Conservation (phyloP, 1,140 invertebrate species). For the Odontomachus brunneus region DNA sequence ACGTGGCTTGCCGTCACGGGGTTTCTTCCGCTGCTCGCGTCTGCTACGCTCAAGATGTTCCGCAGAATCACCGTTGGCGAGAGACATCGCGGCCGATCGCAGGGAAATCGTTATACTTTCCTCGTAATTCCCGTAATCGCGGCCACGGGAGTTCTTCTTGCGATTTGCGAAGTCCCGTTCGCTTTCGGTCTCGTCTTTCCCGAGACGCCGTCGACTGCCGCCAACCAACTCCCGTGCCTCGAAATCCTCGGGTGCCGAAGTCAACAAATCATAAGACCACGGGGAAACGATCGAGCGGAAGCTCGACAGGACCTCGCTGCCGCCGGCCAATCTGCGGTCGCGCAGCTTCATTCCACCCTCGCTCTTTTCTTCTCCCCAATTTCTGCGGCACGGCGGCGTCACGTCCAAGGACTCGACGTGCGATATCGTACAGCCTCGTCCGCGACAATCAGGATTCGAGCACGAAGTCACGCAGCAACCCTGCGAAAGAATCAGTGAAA, state of each 20-base stretch:
- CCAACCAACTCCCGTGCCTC: not conserved
- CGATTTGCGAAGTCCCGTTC: not conserved
- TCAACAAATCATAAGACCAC: slow-evolving; percentile 13
- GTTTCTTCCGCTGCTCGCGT: not conserved
- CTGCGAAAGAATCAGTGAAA: slow-evolving; percentile 11
- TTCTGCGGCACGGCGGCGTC: not conserved
- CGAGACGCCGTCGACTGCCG: not conserved
- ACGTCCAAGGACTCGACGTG: slow-evolving; percentile 17
- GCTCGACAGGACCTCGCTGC: not conserved
- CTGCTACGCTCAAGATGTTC: not conserved
- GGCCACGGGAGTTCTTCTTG: not conserved
- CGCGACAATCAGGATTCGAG: slow-evolving; percentile 10
- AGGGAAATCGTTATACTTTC: not conserved
- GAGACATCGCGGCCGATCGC: not conserved
- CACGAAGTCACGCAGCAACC: slow-evolving; percentile 7
- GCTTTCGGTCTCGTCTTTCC: not conserved
- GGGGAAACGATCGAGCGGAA: slow-evolving; percentile 4
- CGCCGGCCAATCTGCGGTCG: not conserved
- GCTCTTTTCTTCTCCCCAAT: slow-evolving; percentile 3
- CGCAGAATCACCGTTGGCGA: not conserved
- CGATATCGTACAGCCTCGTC: not conserved
- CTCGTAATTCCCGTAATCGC: not conserved
- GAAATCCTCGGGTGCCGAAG: not conserved
- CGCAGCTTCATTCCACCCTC: not conserved
- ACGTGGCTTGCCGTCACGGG: not conserved